Base-by-base conservation (phyloP, 2,888 invertebrate genomes). In the Spodoptera picta region DNA sequence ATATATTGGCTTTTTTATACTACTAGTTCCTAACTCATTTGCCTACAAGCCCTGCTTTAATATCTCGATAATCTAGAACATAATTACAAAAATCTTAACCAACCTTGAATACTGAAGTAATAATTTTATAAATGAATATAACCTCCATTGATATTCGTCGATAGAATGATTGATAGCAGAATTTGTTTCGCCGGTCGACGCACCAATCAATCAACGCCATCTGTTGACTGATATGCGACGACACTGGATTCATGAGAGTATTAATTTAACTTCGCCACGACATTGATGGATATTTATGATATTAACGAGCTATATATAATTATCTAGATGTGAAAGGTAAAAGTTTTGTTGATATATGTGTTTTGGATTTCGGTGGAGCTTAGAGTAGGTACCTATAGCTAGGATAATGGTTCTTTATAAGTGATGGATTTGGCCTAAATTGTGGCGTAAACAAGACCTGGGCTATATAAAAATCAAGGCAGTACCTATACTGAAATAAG, bases 211-310 rank as follows among this genome's bases (percentile, higher is more conserved):
- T 93, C 93, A 92, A 81, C 79, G 82, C 78, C 83, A 79, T 47
- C 72, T 64, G 59, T 77, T 92, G 93, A 94, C 92, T 89, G 94
- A 93, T 92, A 86, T 82, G 76, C 86, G 90, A 85, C 88, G 91
- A 91, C 90, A 90, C 86, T 83, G 89, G 87, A 88, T 88, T 90
- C 91, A 88, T 87, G 85, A 87, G 87, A 85, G 88, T 90, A 91
- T 91, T 91, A 90, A 91, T 91, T 90, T 87, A 87, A 87, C 86
- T 86, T 84, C 75, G 67, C 73, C 71, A 27, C 83, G 91, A 91
- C 91, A 81, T 87, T 91, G 91, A 90, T 88, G 87, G 89, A 90
- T 90, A 90, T 87, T 89, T 88, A 83, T 83, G 88, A 87, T 90
- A 89, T 89, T 89, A 89, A 84, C 84, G 86, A 81, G 83, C 79